These are phyloP conservation scores for Condylostylus longicornis DNA, from an alignment of 1,140 invertebrate genomes.

Conservation along the genomic window DNA sequence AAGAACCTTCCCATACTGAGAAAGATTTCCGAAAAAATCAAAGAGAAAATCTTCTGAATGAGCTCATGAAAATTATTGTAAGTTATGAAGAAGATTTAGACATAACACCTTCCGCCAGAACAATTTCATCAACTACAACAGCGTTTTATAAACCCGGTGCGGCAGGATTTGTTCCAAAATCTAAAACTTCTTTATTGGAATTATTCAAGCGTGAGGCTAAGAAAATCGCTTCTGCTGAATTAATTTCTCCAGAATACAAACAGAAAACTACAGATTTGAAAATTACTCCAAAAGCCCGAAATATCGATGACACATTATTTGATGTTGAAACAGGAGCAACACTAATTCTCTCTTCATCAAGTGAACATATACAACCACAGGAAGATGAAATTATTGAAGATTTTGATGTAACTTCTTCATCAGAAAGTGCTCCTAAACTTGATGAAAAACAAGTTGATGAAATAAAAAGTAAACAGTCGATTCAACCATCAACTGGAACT, in stretches of 20 bases:
- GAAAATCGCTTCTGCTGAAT: constrained; percentile 5
- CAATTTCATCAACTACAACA: constrained; percentile 25
- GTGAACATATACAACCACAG: constrained; percentile 8
- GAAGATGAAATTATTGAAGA: no score
- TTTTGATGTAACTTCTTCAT: no score
- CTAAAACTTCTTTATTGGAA: constrained; percentile 6
- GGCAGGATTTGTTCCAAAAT: constrained; percentile 35
- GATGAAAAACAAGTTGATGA: no score
- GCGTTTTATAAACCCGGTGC: constrained; percentile 37
- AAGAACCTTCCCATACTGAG: constrained; percentile 10
- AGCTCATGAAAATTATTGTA: constrained; percentile 36
- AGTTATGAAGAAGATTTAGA: constrained; percentile 18
- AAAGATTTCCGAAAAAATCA: constrained; percentile 33
- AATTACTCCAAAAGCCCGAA: constrained; percentile 9
- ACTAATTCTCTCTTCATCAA: constrained; percentile 22
- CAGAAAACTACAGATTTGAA: constrained; percentile 4
- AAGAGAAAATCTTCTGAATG: constrained; percentile 36
- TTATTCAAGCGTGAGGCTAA: constrained; percentile 8
- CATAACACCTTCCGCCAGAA: constrained; percentile 17
- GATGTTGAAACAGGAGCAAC: constrained; percentile 27
- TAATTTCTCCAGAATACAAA: constrained; percentile 4
- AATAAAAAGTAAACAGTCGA: no score
- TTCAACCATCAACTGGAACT: no score
- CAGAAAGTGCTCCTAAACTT: no score
- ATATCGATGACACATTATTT: constrained; percentile 10